phyloP scores from a whole-genome alignment of 2,113 vertebrate genomes.

The Nothoprocta perdicaria region DNA sequence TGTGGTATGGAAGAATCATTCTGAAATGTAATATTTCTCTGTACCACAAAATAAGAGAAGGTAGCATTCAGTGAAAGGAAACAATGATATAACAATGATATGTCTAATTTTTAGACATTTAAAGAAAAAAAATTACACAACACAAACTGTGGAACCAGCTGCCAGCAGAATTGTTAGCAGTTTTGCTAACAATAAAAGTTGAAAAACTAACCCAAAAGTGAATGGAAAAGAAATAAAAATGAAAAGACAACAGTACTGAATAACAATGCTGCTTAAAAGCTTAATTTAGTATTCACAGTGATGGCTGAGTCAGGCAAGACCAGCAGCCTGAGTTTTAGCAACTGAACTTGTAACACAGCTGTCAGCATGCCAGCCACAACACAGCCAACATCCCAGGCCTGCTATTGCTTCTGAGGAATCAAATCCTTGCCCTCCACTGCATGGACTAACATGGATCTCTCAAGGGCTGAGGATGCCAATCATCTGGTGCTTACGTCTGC shows the following conservation, averaged over 20 bases:
- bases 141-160: not conserved
- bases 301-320: not conserved
- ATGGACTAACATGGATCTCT: not conserved
- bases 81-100: too few species aligned
- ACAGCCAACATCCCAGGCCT: not conserved
- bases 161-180: not conserved
- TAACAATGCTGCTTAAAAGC: not conserved
- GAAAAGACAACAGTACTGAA: not conserved
- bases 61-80: not conserved
- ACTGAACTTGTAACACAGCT: not conserved
- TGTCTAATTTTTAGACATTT: not conserved
- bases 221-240: not conserved
- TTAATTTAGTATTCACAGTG: not conserved
- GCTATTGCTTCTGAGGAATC: accelerated
- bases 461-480: not conserved
- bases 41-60: not conserved
- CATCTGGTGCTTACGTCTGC: not conserved
- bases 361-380: too few species aligned
- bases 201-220: not conserved
- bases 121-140: not conserved
- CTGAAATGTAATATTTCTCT: not conserved
- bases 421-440: not conserved
- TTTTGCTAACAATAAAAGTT: not conserved
- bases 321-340: not conserved
- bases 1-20: accelerated